Conservation (phyloP, 2,113 vertebrate genomes). For the Epinephelus cyanopodus region DNA sequence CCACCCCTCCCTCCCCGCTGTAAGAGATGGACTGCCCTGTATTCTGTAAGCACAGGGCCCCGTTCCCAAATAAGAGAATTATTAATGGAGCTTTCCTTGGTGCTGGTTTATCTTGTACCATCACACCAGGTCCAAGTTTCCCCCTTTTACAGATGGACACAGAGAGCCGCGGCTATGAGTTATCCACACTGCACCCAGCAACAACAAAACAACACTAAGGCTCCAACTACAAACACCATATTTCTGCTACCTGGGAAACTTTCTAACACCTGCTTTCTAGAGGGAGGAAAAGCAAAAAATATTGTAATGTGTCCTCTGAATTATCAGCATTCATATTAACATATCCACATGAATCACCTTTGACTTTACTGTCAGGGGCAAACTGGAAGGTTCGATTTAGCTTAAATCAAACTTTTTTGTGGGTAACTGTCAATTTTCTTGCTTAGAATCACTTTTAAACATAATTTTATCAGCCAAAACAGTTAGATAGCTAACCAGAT, state of each 20-base stretch:
- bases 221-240: conserved; percentile 60
- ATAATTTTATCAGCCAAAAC: background rate
- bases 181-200: conserved; percentile 83
- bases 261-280: conserved; percentile 39
- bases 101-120: conserved; percentile 94
- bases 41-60: conserved; percentile 89
- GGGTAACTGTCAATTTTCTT: background rate
- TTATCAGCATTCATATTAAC: background rate
- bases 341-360: background rate
- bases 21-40: conserved; percentile 94
- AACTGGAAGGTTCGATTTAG: background rate
- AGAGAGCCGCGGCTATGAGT: conserved; percentile 80
- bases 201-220: conserved; percentile 70
- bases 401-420: background rate
- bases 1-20: conserved; percentile 44
- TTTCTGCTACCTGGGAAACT: conserved; percentile 59
- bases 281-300: background rate
- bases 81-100: conserved; percentile 90
- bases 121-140: conserved; percentile 86
- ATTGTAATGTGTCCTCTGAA: background rate
- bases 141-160: conserved; percentile 86
- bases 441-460: background rate
- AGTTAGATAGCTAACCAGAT: background rate
- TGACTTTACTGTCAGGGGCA: background rate
- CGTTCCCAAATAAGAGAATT: conserved; percentile 96